phyloP scores from a whole-genome alignment of 2,797 vertebrate genomes.

The Clarias platycephalus region DNA sequence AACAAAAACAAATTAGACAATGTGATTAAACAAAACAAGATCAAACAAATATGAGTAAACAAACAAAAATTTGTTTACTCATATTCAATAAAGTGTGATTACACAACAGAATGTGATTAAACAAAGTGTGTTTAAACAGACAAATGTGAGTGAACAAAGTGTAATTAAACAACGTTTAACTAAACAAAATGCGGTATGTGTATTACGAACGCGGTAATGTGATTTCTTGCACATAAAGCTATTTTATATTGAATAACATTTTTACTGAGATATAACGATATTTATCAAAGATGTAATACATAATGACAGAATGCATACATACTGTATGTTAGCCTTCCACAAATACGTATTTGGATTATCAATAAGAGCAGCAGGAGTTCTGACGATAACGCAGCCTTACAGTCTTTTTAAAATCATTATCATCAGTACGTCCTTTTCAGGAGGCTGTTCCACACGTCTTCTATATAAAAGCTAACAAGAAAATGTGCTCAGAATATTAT shows the following conservation, averaged over 20 bases:
- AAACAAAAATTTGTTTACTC: background rate
- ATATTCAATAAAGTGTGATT: background rate
- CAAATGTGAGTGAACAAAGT: background rate
- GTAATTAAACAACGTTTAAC: background rate
- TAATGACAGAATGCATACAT: background rate
- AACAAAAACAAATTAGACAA: background rate
- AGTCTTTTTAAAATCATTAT: constrained; percentile 1
- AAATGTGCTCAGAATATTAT: constrained; percentile 13
- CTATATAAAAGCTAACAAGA: constrained; percentile 7
- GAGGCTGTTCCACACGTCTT: constrained; percentile 6
- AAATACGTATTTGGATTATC: background rate
- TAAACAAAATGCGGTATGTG: background rate
- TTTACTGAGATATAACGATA: background rate
- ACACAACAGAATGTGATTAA: background rate
- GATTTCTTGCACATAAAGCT: background rate
- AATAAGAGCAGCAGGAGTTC: background rate
- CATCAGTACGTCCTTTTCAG: background rate
- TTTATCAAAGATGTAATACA: background rate
- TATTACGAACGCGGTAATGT: background rate
- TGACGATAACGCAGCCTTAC: constrained; percentile 3
- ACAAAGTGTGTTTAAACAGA: background rate
- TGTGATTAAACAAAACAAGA: background rate
- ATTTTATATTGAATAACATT: background rate
- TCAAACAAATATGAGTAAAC: background rate
- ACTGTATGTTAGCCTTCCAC: background rate